phyloP scores from a whole-genome alignment of 2,797 vertebrate genomes.

The Cyprinodon diabolis region DNA sequence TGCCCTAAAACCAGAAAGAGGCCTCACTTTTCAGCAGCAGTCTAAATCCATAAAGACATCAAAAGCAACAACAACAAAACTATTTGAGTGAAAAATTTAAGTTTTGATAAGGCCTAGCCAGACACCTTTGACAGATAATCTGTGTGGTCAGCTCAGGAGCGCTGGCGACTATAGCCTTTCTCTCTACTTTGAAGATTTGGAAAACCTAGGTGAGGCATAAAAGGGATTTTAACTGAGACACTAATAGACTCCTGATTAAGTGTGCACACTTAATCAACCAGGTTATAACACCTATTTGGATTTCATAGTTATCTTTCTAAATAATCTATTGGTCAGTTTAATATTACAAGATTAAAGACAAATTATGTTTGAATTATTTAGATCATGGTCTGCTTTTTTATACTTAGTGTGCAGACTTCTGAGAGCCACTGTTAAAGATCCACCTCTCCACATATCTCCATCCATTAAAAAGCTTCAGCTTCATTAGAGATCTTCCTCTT shows the following conservation, averaged over 20 bases:
- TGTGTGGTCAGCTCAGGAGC: background rate
- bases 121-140: background rate
- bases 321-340: no score
- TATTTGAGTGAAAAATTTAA: background rate
- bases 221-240: background rate
- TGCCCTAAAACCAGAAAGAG: background rate
- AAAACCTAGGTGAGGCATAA: background rate
- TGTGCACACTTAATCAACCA: background rate
- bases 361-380: background rate
- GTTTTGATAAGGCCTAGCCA: background rate
- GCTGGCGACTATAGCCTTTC: background rate
- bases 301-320: no score
- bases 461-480: background rate
- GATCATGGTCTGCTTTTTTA: background rate
- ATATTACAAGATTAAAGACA: background rate
- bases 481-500: conserved; percentile 10
- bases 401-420: background rate
- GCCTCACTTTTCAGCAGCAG: background rate
- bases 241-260: background rate
- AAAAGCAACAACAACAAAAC: background rate
- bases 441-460: background rate
- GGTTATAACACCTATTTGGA: no score
- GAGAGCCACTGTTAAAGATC: background rate
- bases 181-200: background rate
- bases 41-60: background rate